Conservation (phyloP, 2,888 invertebrate species). For the Biston betularia region DNA sequence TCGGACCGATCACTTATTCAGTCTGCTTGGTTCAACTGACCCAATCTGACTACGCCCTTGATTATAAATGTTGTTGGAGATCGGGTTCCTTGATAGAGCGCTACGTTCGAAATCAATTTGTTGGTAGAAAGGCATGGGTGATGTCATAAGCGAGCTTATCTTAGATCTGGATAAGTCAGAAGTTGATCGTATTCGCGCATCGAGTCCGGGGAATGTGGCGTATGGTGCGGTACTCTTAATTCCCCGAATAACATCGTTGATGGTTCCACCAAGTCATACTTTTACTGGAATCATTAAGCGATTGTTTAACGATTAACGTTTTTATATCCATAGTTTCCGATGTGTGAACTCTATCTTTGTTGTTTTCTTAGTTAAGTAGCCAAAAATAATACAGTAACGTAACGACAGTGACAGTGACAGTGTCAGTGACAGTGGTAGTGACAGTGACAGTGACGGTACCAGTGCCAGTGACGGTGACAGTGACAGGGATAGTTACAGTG, state of each 20-base stretch:
- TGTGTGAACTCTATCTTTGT: no score
- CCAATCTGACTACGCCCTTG: conserved; percentile 34
- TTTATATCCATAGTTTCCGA: no score
- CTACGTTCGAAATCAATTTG: conserved; percentile 80
- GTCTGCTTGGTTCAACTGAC: no score
- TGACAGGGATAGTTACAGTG: no score
- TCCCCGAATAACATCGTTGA: conserved; percentile 72
- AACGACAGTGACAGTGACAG: no score
- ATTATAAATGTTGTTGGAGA: conserved; percentile 55
- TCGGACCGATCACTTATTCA: no score
- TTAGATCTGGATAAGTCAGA: conserved; percentile 65
- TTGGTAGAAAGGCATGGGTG: conserved; percentile 79
- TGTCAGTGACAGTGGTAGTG: no score
- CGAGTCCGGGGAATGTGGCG: conserved; percentile 66
- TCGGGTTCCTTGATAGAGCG: conserved; percentile 59
- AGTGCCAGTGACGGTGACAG: no score
- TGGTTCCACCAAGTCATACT: conserved; percentile 59
- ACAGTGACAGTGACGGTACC: no score
- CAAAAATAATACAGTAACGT: no score
- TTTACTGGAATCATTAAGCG: conserved; percentile 27
- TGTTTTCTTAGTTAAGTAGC: no score
- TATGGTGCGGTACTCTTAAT: conserved; percentile 55
- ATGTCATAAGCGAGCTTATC: conserved; percentile 82
- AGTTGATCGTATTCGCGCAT: conserved; percentile 80
- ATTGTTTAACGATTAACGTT: no score